phyloP scores from a whole-genome alignment of 2,888 invertebrate genomes.

The Xylophagus ater region DNA sequence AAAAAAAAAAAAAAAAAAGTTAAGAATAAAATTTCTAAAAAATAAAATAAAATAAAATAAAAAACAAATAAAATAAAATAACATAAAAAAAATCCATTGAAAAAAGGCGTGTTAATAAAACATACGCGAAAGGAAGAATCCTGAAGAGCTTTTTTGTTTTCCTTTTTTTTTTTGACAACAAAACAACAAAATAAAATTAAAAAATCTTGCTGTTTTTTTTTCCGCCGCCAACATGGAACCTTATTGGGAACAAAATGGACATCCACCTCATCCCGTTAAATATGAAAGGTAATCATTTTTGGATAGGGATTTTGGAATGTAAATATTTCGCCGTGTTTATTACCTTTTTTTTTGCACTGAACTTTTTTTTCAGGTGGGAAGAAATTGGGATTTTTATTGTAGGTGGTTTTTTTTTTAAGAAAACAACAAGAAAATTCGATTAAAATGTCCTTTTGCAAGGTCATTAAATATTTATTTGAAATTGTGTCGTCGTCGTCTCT shows the following conservation, averaged over 20 bases:
- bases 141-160: no score
- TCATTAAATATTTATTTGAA: not conserved
- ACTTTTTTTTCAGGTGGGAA: no score
- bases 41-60: not conserved
- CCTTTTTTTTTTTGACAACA: not conserved
- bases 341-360: slow-evolving; percentile 1
- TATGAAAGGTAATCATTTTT: slow-evolving; percentile 37
- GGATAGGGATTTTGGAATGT: not conserved
- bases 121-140: no score
- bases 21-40: not conserved
- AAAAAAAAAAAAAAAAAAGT: not conserved
- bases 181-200: not conserved
- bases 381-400: slow-evolving; percentile 3
- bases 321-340: not conserved
- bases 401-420: no score
- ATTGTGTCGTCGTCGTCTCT: no score
- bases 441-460: not conserved
- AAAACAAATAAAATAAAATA: not conserved
- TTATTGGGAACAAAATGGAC: slow-evolving; percentile 39
- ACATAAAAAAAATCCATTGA: no score
- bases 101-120: no score
- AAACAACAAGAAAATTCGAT: not conserved
- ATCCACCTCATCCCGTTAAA: slow-evolving; percentile 40
- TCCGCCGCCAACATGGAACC: slow-evolving; percentile 30
- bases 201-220: not conserved